Evolutionary conservation across 2,888 invertebrate genomes (phyloP), one percentile per base, ranked within the genome.

Genomic region (Xestoiulus laeticollis): DNA sequence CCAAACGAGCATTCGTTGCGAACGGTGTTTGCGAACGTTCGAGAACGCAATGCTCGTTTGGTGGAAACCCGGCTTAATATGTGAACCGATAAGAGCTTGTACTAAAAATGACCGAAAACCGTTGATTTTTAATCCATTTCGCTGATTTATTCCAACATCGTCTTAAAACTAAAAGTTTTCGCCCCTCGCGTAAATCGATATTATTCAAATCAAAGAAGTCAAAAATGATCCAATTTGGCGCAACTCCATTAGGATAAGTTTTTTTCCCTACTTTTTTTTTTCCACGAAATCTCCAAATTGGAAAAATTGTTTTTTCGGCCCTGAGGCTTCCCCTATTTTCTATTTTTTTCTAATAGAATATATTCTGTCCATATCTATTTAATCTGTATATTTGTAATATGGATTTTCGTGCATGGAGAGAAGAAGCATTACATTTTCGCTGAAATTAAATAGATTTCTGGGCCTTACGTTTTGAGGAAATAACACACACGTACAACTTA

Each of bases 161-260:
- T 5, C 38, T 38, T 38, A 38, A 38, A 38, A 38, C 0, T 38
- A 38, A 8, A 48, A 12, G 12, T 48, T 48, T 48, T 48, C 48
- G 19, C 48, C 48, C n/a, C 59, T 4, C 8, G 59, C n/a, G 6
- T 6, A n/a, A n/a, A n/a, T 59, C 59, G 59, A 59, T 59, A 59
- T 59, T n/a, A 59, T 59, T 59, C 19, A 59, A 59, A 59, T 59
- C 59, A 59, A 59, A 59, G n/a, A 59, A 59, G 59, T 59, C 59
- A 59, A 59, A 59, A 59, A 59, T 59, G 59, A 59, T 59, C 59
- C 59, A 59, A 59, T 59, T 59, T 59, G 59, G 59, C n/a, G 59
- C 14, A 59, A 59, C 59, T 59, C 59, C 59, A 59, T 59, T 59
- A 59, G 59, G n/a, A n/a, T 19, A 19, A 59, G 59, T 19, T 19